A percentile compares a stretch with the other conserved stretches of the same genome.
Evolutionary conservation across 2,797 vertebrate species (phyloP).

Genomic region (Anisognathus igniventris): DNA sequence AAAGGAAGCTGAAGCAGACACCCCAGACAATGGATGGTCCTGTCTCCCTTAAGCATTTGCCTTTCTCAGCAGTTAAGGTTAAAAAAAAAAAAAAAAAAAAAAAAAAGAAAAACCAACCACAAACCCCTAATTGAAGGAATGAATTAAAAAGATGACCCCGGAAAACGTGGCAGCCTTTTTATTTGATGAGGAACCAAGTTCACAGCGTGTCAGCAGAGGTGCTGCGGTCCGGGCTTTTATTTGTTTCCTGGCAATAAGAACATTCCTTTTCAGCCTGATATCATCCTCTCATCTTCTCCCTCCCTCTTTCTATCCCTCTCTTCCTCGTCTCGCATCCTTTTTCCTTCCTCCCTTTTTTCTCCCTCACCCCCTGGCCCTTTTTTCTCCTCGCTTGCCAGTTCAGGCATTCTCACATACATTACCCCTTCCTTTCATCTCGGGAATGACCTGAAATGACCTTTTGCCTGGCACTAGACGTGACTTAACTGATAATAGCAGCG

Average conservation of each 20-base stretch:
- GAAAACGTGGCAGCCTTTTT: conserved; percentile 39
- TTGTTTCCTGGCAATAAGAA: conserved; percentile 48
- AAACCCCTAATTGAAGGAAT: not conserved
- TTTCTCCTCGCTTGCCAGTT: conserved; percentile 30
- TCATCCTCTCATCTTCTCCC: conserved; percentile 5
- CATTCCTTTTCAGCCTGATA: conserved; percentile 1
- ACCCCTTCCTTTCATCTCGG: conserved; percentile 75
- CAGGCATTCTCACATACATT: conserved; percentile 74
- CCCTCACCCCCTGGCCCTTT: not conserved
- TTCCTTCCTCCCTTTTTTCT: conserved; percentile 21
- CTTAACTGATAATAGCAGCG: conserved; percentile 79
- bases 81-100: not conserved
- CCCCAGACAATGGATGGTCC: conserved; percentile 17
- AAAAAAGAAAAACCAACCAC: not conserved
- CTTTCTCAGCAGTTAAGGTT: conserved; percentile 51
- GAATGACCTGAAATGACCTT: conserved; percentile 79
- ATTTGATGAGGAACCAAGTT: conserved; percentile 61
- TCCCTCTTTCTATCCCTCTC: conserved; percentile 15
- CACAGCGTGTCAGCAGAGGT: conserved; percentile 12
- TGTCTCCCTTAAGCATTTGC: conserved; percentile 27
- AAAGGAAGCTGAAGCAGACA: conserved; percentile 40
- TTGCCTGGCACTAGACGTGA: conserved; percentile 79
- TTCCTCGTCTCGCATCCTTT: conserved; percentile 35
- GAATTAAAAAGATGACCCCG: conserved; percentile 55
- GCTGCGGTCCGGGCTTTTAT: conserved; percentile 26